These are phyloP conservation scores for Erithacus rubecula DNA, from an alignment of 2,797 vertebrate genomes.

Conservation along the genomic window DNA sequence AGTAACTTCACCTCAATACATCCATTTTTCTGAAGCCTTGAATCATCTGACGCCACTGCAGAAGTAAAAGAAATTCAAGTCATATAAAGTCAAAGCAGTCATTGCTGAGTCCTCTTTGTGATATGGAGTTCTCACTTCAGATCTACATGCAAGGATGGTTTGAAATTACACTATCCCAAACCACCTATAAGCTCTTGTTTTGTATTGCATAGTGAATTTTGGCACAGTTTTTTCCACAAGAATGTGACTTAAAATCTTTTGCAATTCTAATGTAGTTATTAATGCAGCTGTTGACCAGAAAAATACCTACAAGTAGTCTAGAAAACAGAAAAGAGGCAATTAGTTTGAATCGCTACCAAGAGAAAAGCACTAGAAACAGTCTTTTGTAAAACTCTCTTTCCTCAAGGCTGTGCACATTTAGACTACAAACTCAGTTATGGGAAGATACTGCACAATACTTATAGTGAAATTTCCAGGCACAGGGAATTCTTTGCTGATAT, in stretches of 20 bases:
- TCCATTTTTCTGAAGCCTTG: background rate
- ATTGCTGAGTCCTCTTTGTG: slow-evolving; percentile 22
- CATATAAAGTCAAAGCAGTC: background rate
- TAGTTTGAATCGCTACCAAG: slow-evolving; percentile 18
- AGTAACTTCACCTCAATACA: background rate
- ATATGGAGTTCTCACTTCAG: background rate
- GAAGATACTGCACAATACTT: slow-evolving; percentile 19
- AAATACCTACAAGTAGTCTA: background rate
- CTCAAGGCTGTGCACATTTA: slow-evolving; percentile 20
- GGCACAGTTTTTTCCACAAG: slow-evolving; percentile 5
- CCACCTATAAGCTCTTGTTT: background rate
- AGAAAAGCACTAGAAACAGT: slow-evolving; percentile 28
- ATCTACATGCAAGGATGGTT: background rate
- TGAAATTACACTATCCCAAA: slow-evolving; percentile 47
- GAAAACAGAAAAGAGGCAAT: slow-evolving; percentile 8
- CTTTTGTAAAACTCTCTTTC: slow-evolving; percentile 27
- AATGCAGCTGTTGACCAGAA: slow-evolving; percentile 17
- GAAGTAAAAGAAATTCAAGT: background rate
- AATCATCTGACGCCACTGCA: background rate
- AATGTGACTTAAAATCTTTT: slow-evolving; percentile 18
- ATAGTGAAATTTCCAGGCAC: background rate
- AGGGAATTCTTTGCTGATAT: slow-evolving; percentile 17
- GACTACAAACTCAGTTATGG: slow-evolving; percentile 33
- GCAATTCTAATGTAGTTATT: slow-evolving; percentile 44
- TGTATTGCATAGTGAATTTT: background rate